phyloP scores from a whole-genome alignment of 2,797 vertebrate species.

The Sorex maritimensis region DNA sequence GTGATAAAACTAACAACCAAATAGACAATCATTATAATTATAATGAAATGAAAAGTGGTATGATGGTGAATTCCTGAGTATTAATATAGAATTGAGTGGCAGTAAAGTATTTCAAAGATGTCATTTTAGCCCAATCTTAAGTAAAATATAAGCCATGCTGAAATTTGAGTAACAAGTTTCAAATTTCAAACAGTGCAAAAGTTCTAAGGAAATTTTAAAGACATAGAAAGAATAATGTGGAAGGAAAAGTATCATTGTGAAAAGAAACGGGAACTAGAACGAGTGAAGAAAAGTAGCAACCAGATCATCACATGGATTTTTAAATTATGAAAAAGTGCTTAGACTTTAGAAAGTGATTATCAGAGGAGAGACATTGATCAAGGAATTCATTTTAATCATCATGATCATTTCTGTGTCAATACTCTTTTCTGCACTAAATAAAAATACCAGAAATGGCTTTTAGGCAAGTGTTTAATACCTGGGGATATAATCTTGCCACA shows the following conservation, averaged over 20 bases:
- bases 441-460: no score
- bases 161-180: not conserved
- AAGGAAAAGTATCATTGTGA: not conserved
- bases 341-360: no score
- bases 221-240: not conserved
- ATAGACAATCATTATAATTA: not conserved
- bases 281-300: not conserved
- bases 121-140: not conserved
- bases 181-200: not conserved
- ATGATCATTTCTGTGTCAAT: no score
- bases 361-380: no score
- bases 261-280: not conserved
- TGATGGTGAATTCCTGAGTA: not conserved
- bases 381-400: no score
- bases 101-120: not conserved
- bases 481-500: constrained; percentile 5
- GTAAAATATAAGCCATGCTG: not conserved
- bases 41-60: not conserved
- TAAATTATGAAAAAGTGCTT: no score
- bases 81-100: not conserved
- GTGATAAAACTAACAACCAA: not conserved
- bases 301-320: not conserved
- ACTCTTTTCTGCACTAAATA: no score
- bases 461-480: constrained; percentile 70
- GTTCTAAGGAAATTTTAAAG: not conserved